phyloP scores from a whole-genome alignment of 2,113 vertebrate genomes.

The Hyla sarda region DNA sequence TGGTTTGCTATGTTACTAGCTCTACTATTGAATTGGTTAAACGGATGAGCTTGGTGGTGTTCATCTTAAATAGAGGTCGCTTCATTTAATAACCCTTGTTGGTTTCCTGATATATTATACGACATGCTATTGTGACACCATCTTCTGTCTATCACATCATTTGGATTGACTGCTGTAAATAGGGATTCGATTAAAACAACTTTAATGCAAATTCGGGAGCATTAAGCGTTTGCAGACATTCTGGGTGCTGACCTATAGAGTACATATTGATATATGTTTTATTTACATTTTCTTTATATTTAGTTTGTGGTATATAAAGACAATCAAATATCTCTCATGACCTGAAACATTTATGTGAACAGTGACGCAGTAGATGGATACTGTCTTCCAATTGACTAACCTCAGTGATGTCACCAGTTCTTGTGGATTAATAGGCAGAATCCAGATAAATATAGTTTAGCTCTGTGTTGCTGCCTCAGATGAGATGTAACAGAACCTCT shows the following conservation, averaged over 20 bases:
- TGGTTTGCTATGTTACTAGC: background rate
- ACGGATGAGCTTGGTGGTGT: constrained; percentile 25
- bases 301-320: background rate
- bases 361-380: background rate
- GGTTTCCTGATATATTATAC: background rate
- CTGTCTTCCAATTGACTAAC: background rate
- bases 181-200: background rate
- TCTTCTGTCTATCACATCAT: background rate
- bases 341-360: background rate
- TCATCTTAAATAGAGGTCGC: background rate
- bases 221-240: constrained; percentile 8
- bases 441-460: background rate
- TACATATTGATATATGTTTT: background rate
- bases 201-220: background rate
- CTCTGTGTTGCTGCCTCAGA: background rate
- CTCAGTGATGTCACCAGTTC: background rate
- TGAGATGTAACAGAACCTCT: background rate
- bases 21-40: constrained; percentile 5
- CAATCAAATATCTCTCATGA: background rate
- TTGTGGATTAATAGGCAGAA: background rate
- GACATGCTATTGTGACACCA: background rate
- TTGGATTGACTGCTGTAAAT: background rate
- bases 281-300: background rate
- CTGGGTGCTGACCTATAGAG: background rate
- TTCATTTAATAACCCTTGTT: constrained; percentile 13